These are phyloP conservation scores for Lepas anatifera DNA, from an alignment of 2,888 invertebrate genomes.

Conservation along the genomic window DNA sequence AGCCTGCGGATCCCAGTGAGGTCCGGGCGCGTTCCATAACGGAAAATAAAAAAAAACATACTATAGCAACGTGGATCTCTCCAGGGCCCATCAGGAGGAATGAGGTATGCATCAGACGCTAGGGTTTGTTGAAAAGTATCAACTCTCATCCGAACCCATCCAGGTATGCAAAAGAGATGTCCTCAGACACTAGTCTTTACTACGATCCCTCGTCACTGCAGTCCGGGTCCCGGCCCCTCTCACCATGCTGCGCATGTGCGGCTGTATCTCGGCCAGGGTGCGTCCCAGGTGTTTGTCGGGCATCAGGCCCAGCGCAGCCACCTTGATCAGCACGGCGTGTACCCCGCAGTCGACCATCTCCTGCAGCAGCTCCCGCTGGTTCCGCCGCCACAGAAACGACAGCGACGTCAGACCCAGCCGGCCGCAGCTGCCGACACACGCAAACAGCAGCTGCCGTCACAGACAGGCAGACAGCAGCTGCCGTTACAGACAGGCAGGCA, in stretches of 20 bases:
- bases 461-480: neutral
- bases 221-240: slow-evolving; percentile 28
- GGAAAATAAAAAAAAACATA: no score
- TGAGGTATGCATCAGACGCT: no score
- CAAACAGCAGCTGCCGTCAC: neutral
- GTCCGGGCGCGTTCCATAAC: no score
- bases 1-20: no score
- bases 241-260: slow-evolving; percentile 73
- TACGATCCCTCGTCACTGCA: no score
- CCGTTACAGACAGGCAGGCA: no score
- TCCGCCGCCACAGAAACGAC: slow-evolving; percentile 90
- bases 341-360: slow-evolving; percentile 93
- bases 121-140: no score
- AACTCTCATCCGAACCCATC: no score
- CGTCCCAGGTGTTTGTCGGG: slow-evolving; percentile 76
- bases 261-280: slow-evolving; percentile 68
- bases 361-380: slow-evolving; percentile 82
- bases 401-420: slow-evolving; percentile 78
- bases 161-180: no score
- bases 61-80: no score
- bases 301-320: slow-evolving; percentile 83
- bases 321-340: slow-evolving; percentile 93
- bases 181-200: no score
- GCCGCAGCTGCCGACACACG: slow-evolving; percentile 55
- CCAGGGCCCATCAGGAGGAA: no score